phyloP scores from a whole-genome alignment of 2,113 vertebrate species.

The Tragulus kanchil region DNA sequence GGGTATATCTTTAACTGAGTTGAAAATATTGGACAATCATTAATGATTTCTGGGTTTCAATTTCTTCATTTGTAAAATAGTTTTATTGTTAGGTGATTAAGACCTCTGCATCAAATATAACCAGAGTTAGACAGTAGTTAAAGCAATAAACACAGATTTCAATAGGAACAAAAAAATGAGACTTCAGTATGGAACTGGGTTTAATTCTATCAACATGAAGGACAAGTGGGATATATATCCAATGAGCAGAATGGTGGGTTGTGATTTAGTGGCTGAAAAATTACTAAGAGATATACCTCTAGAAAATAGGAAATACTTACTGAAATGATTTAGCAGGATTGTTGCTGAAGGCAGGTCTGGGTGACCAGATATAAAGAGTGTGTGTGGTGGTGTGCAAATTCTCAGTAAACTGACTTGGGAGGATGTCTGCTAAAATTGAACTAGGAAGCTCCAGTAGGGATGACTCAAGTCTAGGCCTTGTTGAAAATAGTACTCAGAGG shows the following conservation, averaged over 20 bases:
- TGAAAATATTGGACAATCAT: background rate
- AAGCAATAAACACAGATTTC: background rate
- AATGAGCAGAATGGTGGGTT: background rate
- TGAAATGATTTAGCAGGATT: background rate
- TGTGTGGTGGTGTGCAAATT: background rate
- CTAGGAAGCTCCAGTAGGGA: background rate
- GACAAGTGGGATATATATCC: too few species aligned
- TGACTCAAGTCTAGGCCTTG: background rate
- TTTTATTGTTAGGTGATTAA: background rate
- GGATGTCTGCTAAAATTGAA: background rate
- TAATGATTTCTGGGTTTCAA: background rate
- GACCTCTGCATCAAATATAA: background rate
- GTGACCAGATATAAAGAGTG: background rate
- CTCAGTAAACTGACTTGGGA: background rate
- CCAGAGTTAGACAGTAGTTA: background rate
- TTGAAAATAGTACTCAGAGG: background rate
- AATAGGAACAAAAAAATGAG: background rate
- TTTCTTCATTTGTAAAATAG: background rate
- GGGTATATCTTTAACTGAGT: background rate
- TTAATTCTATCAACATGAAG: background rate
- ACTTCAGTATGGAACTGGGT: background rate
- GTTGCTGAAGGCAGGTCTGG: background rate
- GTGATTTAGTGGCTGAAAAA: background rate
- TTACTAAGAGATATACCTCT: background rate
- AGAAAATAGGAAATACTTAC: background rate